Evolutionary conservation across 2,113 vertebrate genomes (phyloP), one percentile per base, ranked within the genome.

Genomic region (Oryzias javanicus): DNA sequence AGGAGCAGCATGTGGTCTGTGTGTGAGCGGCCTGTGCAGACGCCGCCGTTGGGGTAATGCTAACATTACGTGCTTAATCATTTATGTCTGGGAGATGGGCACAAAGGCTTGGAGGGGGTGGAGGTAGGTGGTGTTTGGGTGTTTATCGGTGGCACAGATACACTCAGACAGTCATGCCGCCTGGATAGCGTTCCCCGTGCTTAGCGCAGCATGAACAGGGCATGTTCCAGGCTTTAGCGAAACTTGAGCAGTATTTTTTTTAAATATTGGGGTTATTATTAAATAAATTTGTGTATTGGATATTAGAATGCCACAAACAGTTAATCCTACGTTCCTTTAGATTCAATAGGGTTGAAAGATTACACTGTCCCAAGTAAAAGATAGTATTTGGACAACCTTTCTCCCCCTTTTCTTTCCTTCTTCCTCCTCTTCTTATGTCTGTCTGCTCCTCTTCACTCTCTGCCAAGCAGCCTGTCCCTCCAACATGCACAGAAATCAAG

Each of bases 61-160:
- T 88, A 87, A 86, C 86, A 84, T 82, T 64, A 85, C 74, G 66
- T 70, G 77, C 81, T 88, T 88, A 88, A 89, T 91, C 86, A 88
- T 91, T 90, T 88, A 89, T 88, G 89, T 89, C 86, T 88, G 83
- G 63, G 80, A 88, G 72, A 81, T 56, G 66, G 79, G 78, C 78
- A 86, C 86, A 88, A 83, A 82, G 70, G 80, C 73, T 56, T 63
- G 59, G 62, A 42, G 55, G 64, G 56, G 64, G 27, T 42, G 42
- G 67, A 14, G 55, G 55, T 19, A 42, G 56, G 60, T 42, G 20
- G 54, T 18, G 51, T 40, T 45, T 46, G 67, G 59, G 74, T 70
- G 68, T 79, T 82, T 86, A 75, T 82, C 82, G 62, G 66, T 47
- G 53, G 64, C 69, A 62, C 63, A 70, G 78, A 81, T 70, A 80